Conservation (phyloP, 2,113 vertebrate species). For the Zapus hudsonius region DNA sequence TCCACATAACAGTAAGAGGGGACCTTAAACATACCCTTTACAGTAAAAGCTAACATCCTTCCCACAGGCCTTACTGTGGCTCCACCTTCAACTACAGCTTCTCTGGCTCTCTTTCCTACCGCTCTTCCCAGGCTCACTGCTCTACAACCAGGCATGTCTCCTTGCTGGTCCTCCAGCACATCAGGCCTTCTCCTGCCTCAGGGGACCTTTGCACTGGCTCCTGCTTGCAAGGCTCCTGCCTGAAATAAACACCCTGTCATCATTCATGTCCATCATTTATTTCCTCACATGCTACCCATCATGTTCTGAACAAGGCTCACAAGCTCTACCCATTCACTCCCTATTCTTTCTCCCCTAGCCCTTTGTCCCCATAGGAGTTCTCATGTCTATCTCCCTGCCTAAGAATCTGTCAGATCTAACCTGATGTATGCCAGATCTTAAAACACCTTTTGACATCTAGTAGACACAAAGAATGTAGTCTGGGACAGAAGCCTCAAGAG, state of each 20-base stretch:
- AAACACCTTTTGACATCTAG: conserved; percentile 1
- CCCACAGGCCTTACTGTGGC: neutral
- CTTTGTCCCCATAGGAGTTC: neutral
- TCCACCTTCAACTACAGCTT: neutral
- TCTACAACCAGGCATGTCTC: neutral
- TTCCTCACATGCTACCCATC: neutral
- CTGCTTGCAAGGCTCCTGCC: neutral
- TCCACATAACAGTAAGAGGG: neutral
- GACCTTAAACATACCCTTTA: neutral
- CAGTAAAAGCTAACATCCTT: neutral
- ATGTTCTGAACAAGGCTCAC: neutral
- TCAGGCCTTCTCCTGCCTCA: neutral
- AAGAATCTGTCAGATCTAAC: neutral
- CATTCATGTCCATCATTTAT: neutral
- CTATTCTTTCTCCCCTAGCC: neutral
- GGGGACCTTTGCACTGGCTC: neutral
- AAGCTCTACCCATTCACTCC: neutral
- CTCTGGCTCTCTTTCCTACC: neutral
- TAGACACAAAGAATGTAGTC: conserved; percentile 21
- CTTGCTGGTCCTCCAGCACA: neutral
- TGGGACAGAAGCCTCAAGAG: neutral
- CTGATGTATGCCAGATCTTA: neutral
- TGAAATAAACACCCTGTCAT: neutral
- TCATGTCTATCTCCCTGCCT: neutral
- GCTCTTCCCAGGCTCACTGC: neutral